phyloP scores from a whole-genome alignment of 2,113 vertebrate genomes.

The Parotia lawesii region DNA sequence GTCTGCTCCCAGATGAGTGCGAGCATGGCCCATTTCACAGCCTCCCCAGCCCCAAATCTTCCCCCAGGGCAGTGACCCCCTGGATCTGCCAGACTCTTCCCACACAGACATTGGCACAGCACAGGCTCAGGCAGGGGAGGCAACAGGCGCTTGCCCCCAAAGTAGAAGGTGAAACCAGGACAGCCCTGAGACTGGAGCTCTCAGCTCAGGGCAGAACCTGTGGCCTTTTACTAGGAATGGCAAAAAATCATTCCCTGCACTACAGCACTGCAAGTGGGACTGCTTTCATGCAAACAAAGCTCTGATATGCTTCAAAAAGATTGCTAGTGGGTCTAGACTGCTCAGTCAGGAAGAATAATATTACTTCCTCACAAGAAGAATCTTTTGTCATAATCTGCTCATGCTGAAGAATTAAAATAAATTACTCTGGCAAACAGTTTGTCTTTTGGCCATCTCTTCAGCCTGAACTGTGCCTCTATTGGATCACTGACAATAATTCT shows the following conservation, averaged over 20 bases:
- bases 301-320: neutral
- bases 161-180: neutral
- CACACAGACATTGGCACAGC: neutral
- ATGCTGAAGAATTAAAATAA: slow-evolving; percentile 13
- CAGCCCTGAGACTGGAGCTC: neutral
- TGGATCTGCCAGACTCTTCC: neutral
- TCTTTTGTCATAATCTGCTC: slow-evolving; percentile 36
- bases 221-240: neutral
- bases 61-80: fast-evolving
- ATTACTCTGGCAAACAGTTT: neutral
- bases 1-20: neutral
- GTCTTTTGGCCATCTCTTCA: neutral
- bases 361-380: neutral
- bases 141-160: neutral
- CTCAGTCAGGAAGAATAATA: slow-evolving; percentile 2
- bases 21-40: neutral
- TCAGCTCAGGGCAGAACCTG: neutral
- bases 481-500: slow-evolving; percentile 18
- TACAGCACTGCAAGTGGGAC: neutral
- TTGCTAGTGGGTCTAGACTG: neutral
- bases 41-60: neutral
- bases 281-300: neutral
- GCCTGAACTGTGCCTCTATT: neutral
- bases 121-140: neutral
- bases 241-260: neutral